Base-by-base conservation (phyloP, 2,113 vertebrate genomes). In the Hyaena hyaena region DNA sequence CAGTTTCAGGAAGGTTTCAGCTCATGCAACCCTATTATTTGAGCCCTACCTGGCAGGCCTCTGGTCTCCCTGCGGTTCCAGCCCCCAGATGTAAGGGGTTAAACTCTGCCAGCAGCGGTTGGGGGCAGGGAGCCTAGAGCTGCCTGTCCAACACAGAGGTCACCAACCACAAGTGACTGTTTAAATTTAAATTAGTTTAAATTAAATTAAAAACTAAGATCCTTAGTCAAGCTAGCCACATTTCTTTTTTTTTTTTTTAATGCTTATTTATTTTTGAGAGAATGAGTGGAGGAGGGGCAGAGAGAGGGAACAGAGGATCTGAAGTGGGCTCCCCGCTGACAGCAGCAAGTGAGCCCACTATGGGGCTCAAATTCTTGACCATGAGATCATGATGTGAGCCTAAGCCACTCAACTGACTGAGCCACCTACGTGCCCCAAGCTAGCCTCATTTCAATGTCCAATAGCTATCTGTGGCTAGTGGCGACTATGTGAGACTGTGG, bases 151-250 rank as follows among this genome's bases (percentile, higher is more conserved):
- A 24, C 21, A 71, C 15, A 66, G 58, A 35, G 90, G 24, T 26
- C 50, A 26, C 21, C 33, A 53, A 43, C 55, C 4, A 2, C 19
- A 76, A 61, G 24, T 33, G 69, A 81, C 26, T 83, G 28, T 58
- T 89, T 92, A 80, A 10, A 61, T 45, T 61, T 68, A 73, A 96
- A 88, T 58, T 61, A 88, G 65, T 63, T 80, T 50, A 85, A 48
- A 43, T 81, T 82, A 55, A 79, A 92, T 73, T 85, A 87, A 90
- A 95, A 95, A 55, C 33, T 96, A 65, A 92, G 28, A 45, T 92
- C 65, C 76, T 95, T 71, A 26, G 39, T 93, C 39, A 63, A 84
- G 8, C 33, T 86, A 93, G 19, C 58, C 74, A 77, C 14, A 45
- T 96, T 96, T 90, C 48, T 61, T 61, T 61, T 61, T 61, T 23